Conservation (phyloP, 2,797 vertebrate species). For the Pseudocheirus occidentalis region DNA sequence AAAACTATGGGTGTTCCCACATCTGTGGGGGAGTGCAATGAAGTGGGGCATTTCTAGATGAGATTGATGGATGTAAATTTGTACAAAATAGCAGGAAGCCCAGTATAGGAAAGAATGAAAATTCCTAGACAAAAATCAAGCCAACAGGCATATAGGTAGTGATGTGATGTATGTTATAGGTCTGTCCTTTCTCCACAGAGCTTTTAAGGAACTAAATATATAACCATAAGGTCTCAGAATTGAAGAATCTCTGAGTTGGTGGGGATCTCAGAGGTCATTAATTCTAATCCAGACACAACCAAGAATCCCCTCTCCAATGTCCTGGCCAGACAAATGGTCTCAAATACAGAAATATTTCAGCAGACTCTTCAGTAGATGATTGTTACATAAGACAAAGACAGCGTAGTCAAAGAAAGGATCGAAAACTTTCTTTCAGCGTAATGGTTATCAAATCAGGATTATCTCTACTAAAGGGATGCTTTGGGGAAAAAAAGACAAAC, state of each 20-base stretch:
- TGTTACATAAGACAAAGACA: not conserved
- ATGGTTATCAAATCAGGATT: not conserved
- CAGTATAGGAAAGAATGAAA: not conserved
- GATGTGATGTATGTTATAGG: not conserved
- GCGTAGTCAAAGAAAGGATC: not conserved
- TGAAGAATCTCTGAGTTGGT: not conserved
- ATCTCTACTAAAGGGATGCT: not conserved
- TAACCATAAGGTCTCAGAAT: not conserved
- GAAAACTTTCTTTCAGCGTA: not conserved
- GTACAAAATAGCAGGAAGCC: not conserved
- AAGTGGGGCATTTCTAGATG: not conserved
- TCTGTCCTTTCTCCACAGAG: not conserved
- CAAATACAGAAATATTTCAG: not conserved
- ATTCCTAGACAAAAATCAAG: not conserved
- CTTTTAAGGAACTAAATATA: not conserved
- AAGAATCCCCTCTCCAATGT: not conserved
- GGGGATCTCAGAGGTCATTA: not conserved
- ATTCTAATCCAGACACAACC: not conserved
- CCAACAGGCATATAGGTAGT: not conserved
- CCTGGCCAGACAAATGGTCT: not conserved
- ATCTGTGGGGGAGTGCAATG: rapidly evolving
- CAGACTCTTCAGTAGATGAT: not conserved
- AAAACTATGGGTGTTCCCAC: not conserved
- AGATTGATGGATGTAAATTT: not conserved
- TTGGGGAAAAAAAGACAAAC: not conserved